Evolutionary conservation across 1,140 invertebrate species (phyloP).

Genomic region (Dendroctonus ponderosae): DNA sequence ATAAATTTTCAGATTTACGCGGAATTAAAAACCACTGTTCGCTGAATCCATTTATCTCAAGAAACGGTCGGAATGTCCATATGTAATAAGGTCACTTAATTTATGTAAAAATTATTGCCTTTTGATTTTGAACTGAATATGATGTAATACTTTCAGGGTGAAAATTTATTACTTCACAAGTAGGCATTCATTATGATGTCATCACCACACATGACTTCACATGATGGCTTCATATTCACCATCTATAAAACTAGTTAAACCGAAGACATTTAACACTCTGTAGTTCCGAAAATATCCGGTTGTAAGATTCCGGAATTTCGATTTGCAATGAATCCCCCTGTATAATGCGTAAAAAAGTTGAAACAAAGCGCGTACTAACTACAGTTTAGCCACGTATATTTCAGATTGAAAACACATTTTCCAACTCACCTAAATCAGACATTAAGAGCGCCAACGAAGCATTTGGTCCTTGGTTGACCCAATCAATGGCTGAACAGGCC

Average conservation of each 20-base stretch:
- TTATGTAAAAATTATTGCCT: too few species aligned
- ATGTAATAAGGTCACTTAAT: too few species aligned
- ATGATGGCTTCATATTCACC: too few species aligned
- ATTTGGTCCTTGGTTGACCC: constrained; percentile 2
- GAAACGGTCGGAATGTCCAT: too few species aligned
- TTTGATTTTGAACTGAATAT: too few species aligned
- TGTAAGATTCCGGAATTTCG: neutral
- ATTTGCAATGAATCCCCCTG: neutral
- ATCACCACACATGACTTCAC: too few species aligned
- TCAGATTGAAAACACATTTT: neutral
- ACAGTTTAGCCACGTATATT: neutral
- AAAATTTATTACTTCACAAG: too few species aligned
- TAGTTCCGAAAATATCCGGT: neutral
- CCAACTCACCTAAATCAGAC: constrained; percentile 13
- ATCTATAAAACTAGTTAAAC: neutral
- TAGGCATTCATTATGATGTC: too few species aligned
- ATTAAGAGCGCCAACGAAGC: constrained; percentile 5
- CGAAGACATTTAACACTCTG: neutral
- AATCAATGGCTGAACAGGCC: neutral
- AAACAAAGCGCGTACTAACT: neutral
- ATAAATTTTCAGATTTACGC: too few species aligned
- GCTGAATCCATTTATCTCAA: too few species aligned
- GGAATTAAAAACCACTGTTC: too few species aligned
- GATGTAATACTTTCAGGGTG: too few species aligned
- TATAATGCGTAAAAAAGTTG: neutral